Conservation (phyloP, 2,113 vertebrate genomes). For the Argyrosomus japonicus region DNA sequence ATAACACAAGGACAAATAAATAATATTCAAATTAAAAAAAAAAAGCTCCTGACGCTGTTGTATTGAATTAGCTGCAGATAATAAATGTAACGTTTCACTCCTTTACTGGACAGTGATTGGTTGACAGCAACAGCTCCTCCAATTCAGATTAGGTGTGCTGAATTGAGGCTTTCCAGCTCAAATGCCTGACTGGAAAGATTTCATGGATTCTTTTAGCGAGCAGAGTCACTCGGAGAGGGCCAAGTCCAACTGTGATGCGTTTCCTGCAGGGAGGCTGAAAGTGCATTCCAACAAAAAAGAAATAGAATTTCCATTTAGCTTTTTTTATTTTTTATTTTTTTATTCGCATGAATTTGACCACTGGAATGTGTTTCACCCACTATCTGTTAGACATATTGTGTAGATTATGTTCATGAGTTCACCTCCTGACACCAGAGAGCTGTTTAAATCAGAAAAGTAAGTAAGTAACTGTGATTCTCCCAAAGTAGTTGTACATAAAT, state of each 20-base stretch:
- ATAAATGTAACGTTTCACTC: neutral
- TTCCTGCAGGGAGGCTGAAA: neutral
- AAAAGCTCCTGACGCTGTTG: neutral
- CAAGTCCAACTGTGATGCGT: neutral
- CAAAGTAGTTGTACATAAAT: too few relatives aligned
- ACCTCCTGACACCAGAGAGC: neutral
- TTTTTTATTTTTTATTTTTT: too few relatives aligned
- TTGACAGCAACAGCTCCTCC: neutral
- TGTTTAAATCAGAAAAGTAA: too few relatives aligned
- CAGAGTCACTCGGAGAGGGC: neutral
- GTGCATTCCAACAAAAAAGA: too few relatives aligned
- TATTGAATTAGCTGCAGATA: neutral
- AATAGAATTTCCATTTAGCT: too few relatives aligned
- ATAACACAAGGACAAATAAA: neutral
- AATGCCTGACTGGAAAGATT: neutral
- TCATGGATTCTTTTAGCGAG: neutral
- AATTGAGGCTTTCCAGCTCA: neutral
- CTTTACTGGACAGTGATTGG: neutral
- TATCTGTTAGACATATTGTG: too few relatives aligned
- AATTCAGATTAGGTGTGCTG: neutral
- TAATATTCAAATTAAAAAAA: neutral
- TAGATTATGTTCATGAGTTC: neutral
- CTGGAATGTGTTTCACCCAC: too few relatives aligned
- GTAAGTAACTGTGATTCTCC: neutral
- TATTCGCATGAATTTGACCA: too few relatives aligned